Base-by-base conservation (phyloP, 2,888 invertebrate species). In the Magallana nippona region DNA sequence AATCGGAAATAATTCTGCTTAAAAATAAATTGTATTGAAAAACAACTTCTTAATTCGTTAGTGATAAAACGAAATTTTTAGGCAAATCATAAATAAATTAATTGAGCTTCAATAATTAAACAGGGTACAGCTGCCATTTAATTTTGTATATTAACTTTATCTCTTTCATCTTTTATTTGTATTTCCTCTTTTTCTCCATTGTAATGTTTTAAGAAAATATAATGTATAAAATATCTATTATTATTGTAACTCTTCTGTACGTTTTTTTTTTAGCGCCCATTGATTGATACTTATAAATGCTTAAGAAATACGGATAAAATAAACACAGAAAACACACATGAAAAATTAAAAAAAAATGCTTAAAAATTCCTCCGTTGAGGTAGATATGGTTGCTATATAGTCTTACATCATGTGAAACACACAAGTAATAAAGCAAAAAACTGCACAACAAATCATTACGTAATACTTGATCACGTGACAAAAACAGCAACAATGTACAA, bases 401-500 rank as follows among this genome's bases (percentile, higher is more conserved):
- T 71, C 71, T 71, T 71, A 71, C 71, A 71, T 71, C 71, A 71
- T 71, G 71, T 71, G 71, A 71, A 71, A 71, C 71, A 71, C 71
- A 71, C 71, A 71, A 71, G 71, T 71, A 71, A 71, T 71, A 71
- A 13, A 22, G 32, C 22, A 27, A 10, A 13, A 71, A 71, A 71
- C 71, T 13, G 27, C 71, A 71, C 71, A 27, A 71, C 32, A 32
- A 71, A 71, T 22, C 22, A 27, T 71, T 1, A 71, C 27, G 71
- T 71, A 32, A 27, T 32, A 27, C 3, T 71, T 10, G 15, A 32
- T 27, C 71, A 71, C 71, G 71, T 71, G 13, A 27, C 22, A 15
- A 17, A 71, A 71, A 71, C 71, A 22, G 71, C 22, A 71, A 71
- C 71, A 71, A 71, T 71, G 32, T 60, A 44, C 44, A 44, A 71